Percentiles rank a stretch among this genome's conserved stretches.
Conservation (phyloP, 1,140 invertebrate genomes). For the Papilio xuthus region DNA sequence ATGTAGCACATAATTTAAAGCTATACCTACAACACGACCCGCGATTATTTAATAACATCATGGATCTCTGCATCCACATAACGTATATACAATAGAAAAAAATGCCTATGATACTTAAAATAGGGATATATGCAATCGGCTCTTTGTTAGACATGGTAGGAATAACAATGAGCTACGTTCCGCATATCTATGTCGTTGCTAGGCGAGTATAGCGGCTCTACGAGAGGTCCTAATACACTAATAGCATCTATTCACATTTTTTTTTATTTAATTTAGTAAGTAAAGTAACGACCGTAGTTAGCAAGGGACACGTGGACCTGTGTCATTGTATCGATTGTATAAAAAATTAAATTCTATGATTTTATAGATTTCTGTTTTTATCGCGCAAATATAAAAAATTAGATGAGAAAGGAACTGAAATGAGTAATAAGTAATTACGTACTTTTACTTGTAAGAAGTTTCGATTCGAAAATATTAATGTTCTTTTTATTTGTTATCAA, state of each 20-base stretch:
- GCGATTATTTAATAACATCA: not conserved
- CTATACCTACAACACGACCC: not conserved
- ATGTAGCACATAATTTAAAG: not conserved
- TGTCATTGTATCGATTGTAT: no score
- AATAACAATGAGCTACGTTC: conserved; percentile 18
- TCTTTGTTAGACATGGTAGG: not conserved
- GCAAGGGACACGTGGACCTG: no score
- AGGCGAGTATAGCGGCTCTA: not conserved
- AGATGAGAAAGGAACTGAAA: no score
- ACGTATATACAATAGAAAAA: not conserved
- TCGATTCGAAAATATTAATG: not conserved
- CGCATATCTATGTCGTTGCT: not conserved
- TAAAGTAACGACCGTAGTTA: no score
- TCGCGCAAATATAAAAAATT: no score
- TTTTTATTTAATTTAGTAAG: no score
- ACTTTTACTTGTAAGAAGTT: no score
- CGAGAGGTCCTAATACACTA: not conserved
- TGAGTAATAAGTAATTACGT: no score
- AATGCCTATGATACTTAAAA: not conserved
- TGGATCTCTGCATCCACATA: not conserved
- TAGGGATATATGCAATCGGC: not conserved
- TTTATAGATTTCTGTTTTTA: no score
- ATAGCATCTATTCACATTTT: no score
- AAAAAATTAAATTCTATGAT: no score
- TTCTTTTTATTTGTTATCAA: not conserved